Evolutionary conservation across 2,888 invertebrate genomes (phyloP), one percentile per base, ranked within the genome.

Genomic region (Drosophila conformis): DNA sequence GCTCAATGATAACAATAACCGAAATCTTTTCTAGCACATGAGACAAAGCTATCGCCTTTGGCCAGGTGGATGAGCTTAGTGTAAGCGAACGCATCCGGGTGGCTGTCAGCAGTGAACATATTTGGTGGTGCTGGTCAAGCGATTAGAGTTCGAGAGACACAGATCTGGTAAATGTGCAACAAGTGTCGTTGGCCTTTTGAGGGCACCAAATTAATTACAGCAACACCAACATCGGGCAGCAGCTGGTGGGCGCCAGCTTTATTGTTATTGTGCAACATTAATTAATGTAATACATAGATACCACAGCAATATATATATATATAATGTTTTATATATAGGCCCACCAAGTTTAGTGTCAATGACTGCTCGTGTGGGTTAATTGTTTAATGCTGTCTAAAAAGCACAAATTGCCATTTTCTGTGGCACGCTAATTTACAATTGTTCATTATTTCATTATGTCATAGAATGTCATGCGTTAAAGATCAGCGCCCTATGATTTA

Each of bases 121-220:
- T 42, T 46, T 46, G 25, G 46, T 25, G 36, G 36, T 54, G 46
- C 21, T 36, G 15, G 15, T 46, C 2, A n/a, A 46, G 51, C 27
- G 60, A 61, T 25, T 25, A 33, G 25, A 58, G 63, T 58, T 59
- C 54, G 67, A 56, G n/a, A 35, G 27, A 58, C 35, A 27, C 53
- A 46, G 51, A 54, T 64, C 54, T 52, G 57, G 36, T 2, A 58
- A 53, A 52, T 59, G 61, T 71, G 73, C 80, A 84, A 82, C 85
- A 87, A 84, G 71, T 87, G 85, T 85, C 82, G 74, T 73, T 84
- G 85, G 75, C 87, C 75, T 81, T 88, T 79, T 76, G 88, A 68
- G 79, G 76, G 64, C 71, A 71, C 46, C 63, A 69, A 73, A 68
- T 73, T 82, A 87, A 83, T 87, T 87, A 77, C 53, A 52, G 18